Base-by-base conservation (phyloP, 2,888 invertebrate species). In the Pyrgus malvae region DNA sequence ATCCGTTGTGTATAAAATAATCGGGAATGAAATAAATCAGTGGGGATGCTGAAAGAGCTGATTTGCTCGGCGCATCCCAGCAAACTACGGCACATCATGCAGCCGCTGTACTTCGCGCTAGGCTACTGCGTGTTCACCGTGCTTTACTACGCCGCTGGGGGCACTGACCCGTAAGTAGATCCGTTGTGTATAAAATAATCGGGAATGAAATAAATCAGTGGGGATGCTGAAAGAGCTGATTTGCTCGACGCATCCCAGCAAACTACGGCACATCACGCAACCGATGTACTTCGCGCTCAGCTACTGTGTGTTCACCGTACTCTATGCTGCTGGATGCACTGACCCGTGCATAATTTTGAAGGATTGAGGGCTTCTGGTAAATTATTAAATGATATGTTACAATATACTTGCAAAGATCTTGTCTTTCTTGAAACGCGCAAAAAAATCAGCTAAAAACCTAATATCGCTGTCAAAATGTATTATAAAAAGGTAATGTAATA, bases 141-240 rank as follows among this genome's bases (percentile, higher is more conserved):
- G 38, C 85, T 94, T 44, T 96, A 96, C 76, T 95, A 92, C 76
- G 76, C 91, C 56, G 92, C 93, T 38, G 96, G 96, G 38, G 96
- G 96, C 55, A 91, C 92, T 14, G 94, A 95, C 77, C 93, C 94
- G 91, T 92, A 70, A 86, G 92, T 85, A n/a, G n/a, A n/a, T n/a
- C n/a, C n/a, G n/a, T n/a, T n/a, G n/a, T n/a, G n/a, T n/a, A n/a
- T n/a, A n/a, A n/a, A n/a, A n/a, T n/a, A n/a, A n/a, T n/a, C n/a
- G n/a, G n/a, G n/a, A n/a, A n/a, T n/a, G n/a, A n/a, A n/a, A n/a
- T n/a, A 96, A 96, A 83, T 94, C 95, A 8, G 70, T 93, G 31
- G 91, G 95, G 70, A 95, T 96, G 93, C 73, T 96, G 40, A 74
- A 94, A 41, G 96, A 97, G 84, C 83, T 96, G 67, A 90, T 92